Base-by-base conservation (phyloP, 2,797 vertebrate species). In the Rhabdomys pumilio region DNA sequence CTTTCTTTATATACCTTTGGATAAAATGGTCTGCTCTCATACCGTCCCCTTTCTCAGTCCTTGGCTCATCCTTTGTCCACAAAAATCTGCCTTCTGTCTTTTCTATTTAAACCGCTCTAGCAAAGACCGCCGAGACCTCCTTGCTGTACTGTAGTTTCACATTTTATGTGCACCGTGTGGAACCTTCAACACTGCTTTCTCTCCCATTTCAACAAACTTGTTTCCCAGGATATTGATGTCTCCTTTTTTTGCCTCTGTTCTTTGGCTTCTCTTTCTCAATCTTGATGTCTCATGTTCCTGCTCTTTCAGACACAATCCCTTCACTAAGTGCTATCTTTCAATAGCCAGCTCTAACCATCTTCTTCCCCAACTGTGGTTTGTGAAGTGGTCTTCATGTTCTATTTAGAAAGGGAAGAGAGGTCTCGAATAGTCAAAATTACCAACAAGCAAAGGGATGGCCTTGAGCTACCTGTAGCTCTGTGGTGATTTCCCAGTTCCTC, bases 351-450 rank as follows among this genome's bases (percentile, higher is more conserved):
- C 22, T 59, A 17, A 44, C 11, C 24, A 17, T 84, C 34, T 91
- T 82, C 77, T 75, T 65, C 55, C n/a, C 34, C 1, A 79, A 4
- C 12, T 80, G 19, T n/a, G 2, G 26, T 47, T 89, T 92, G 34
- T 93, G 47, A 94, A 72, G 29, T 29, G 59, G 41, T 17, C 34
- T 95, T 85, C 53, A 5, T 13, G 13, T 24, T 34, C 55, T 59
- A 53, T 7, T 82, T 92, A 17, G 63, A 90, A 50, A 38, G 24
- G 34, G 24, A 81, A 3, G 53, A 88, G 88, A 22, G 44, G 57
- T 19, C 47, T 41, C 44, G 80, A 59, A 93, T 34, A 81, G 31
- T 91, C 91, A 85, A 72, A 92, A 77, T 76, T 50, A 6, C 31
- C 65, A 75, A 44, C 50, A 81, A 90, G 47, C 53, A 77, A 57